A percentile compares a stretch with the other conserved stretches of the same genome.
Conservation (phyloP, 2,797 vertebrate species). For the Pseudotriccus pelzelni region DNA sequence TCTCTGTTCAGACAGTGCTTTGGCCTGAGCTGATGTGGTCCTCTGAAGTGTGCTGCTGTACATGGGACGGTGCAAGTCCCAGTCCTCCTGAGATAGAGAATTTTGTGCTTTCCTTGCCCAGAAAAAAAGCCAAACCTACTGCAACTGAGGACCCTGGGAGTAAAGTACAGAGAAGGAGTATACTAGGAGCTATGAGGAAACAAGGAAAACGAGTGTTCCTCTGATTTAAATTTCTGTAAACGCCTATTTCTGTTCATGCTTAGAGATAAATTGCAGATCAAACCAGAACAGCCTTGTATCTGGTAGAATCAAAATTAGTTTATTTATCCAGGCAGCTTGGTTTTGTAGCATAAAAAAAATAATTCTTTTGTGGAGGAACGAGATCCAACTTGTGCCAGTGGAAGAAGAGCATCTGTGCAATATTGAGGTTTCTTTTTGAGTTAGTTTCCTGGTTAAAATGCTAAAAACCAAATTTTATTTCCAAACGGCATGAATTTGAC, state of each 20-base stretch:
- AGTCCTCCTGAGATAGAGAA: neutral
- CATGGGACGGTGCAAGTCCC: neutral
- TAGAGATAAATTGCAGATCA: neutral
- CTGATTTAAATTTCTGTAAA: neutral
- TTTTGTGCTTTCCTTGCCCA: neutral
- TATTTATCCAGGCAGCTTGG: neutral
- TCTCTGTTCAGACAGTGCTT: neutral
- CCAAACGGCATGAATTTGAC: neutral
- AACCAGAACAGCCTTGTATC: neutral
- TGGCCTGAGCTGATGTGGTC: neutral
- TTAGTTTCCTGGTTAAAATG: neutral
- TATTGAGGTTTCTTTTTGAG: neutral
- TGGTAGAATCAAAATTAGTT: neutral
- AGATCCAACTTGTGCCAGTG: neutral
- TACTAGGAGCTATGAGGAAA: neutral
- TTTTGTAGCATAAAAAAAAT: neutral
- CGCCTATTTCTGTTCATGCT: rapidly evolving
- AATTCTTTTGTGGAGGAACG: neutral
- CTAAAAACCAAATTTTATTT: neutral
- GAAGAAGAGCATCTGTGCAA: neutral
- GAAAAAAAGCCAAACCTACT: neutral
- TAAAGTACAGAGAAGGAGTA: neutral
- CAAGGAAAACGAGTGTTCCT: neutral
- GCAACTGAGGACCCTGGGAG: neutral
- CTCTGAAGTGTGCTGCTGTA: too few relatives aligned